Percentiles rank a stretch among this genome's conserved stretches.
Evolutionary conservation across 2,113 vertebrate species (phyloP).

Genomic region (Bujurquina vittata): DNA sequence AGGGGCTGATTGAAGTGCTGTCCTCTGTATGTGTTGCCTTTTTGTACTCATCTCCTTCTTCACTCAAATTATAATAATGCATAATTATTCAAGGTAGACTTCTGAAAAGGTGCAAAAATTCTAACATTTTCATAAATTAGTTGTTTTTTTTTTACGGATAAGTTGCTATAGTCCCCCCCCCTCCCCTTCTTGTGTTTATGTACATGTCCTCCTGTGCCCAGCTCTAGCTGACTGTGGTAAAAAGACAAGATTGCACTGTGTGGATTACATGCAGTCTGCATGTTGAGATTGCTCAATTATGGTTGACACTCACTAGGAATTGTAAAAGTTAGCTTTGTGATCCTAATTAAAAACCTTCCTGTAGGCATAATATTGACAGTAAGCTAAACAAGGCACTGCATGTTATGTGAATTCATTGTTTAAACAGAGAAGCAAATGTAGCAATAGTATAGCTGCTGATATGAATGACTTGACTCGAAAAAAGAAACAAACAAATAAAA

Average conservation of each 20-base stretch:
- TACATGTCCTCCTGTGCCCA: neutral
- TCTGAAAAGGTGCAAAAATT: neutral
- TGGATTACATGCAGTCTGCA: neutral
- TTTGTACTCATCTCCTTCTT: neutral
- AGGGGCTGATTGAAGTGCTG: slow-evolving; percentile 42
- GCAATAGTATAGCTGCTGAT: neutral
- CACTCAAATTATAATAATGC: slow-evolving; percentile 23
- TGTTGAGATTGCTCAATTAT: neutral
- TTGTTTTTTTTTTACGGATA: neutral
- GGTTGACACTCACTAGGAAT: slow-evolving; percentile 13
- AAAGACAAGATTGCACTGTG: neutral
- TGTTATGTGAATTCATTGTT: neutral
- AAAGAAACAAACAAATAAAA: neutral
- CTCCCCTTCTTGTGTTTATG: neutral
- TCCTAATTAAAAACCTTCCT: neutral
- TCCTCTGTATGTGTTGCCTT: slow-evolving; percentile 24
- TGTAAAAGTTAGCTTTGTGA: neutral
- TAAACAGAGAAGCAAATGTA: neutral
- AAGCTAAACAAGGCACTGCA: neutral
- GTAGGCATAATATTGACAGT: neutral
- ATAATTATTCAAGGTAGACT: neutral
- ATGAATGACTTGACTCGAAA: neutral
- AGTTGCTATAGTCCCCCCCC: neutral
- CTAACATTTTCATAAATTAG: neutral
- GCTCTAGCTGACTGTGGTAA: neutral